A percentile compares a stretch with the other conserved stretches of the same genome.
Conservation (phyloP, 2,113 vertebrate genomes). For the Sula dactylatra region DNA sequence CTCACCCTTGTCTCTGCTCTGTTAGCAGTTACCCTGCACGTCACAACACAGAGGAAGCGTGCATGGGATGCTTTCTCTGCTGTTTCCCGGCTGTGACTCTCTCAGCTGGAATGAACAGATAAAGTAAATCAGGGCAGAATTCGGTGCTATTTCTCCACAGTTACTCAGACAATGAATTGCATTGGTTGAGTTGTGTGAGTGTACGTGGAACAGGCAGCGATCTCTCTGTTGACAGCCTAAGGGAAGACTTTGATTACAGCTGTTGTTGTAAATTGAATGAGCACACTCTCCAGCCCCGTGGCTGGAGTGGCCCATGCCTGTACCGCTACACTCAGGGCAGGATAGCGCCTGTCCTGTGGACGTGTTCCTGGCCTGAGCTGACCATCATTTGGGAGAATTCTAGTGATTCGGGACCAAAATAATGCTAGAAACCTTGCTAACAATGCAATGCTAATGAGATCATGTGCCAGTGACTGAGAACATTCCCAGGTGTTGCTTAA, state of each 20-base stretch:
- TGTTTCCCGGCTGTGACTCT: not conserved
- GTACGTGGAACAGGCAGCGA: rapidly evolving
- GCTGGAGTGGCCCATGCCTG: not conserved
- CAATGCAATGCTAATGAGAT: not conserved
- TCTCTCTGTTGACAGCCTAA: not conserved
- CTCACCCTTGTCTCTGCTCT: not conserved
- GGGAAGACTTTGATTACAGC: not conserved
- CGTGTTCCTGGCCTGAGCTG: not conserved
- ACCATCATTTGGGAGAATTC: not conserved
- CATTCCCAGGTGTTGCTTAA: not conserved
- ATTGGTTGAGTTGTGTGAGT: rapidly evolving
- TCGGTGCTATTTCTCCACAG: not conserved
- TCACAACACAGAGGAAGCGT: rapidly evolving
- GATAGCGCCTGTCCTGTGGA: not conserved
- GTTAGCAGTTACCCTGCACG: not conserved
- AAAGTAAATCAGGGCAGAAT: not conserved
- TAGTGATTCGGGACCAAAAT: not conserved
- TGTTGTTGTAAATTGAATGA: not conserved
- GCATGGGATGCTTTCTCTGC: not conserved
- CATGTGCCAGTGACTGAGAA: not conserved
- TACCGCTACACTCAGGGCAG: not conserved
- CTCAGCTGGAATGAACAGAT: not conserved
- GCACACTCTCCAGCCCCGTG: not conserved
- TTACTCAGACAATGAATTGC: not conserved
- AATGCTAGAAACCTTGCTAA: not conserved